Conservation (phyloP, 2,113 vertebrate species). For the Macquaria australasica region DNA sequence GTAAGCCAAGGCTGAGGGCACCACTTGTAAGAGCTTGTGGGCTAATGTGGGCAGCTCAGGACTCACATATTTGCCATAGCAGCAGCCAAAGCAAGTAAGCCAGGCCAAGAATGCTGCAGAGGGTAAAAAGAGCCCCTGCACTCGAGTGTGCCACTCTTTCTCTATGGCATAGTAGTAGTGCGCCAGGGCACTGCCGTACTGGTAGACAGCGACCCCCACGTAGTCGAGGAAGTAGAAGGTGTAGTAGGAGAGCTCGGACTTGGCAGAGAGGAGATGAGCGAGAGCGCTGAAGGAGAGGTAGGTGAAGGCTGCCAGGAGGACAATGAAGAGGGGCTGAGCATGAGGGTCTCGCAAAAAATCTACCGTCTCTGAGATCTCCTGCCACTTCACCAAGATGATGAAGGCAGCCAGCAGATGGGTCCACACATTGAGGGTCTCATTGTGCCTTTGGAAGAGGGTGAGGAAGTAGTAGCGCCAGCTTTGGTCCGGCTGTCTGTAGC, state of each 20-base stretch:
- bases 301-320: conserved; percentile 88
- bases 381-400: conserved; percentile 89
- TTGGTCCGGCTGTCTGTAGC: conserved; percentile 91
- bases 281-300: conserved; percentile 92
- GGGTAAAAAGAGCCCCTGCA: conserved; percentile 88
- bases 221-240: conserved; percentile 98
- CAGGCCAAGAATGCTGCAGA: conserved; percentile 89
- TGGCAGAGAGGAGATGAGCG: conserved; percentile 95
- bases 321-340: conserved; percentile 91
- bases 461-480: conserved; percentile 94
- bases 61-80: conserved; percentile 91
- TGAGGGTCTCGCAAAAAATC: conserved; percentile 92
- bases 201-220: conserved; percentile 93
- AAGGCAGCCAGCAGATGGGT: conserved; percentile 91
- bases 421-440: conserved; percentile 95
- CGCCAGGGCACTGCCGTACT: conserved; percentile 91
- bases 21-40: conserved; percentile 92
- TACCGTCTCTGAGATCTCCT: conserved; percentile 85
- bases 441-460: conserved; percentile 95
- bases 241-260: conserved; percentile 96
- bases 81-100: conserved; percentile 94
- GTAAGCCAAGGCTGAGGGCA: conserved; percentile 93
- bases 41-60: conserved; percentile 80
- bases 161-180: conserved; percentile 95
- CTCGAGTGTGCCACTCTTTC: conserved; percentile 87